Evolutionary conservation across 2,113 vertebrate genomes (phyloP).

Genomic region (Tachuris rubrigastra): DNA sequence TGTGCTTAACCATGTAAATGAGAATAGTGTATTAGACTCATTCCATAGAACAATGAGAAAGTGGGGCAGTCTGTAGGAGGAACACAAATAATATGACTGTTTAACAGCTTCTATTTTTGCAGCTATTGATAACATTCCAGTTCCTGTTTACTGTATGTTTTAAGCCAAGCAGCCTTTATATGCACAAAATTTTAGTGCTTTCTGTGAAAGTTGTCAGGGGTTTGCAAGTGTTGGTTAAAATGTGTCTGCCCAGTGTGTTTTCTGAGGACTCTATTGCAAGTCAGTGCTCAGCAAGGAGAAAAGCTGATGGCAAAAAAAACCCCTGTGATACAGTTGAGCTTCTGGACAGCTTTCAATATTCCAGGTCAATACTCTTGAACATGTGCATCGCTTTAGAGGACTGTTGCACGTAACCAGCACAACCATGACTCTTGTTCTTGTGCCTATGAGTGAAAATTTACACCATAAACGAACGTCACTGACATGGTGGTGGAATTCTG

Average conservation of each 20-base stretch:
- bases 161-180: background rate
- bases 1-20: background rate
- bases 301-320: background rate
- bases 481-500: fast-evolving
- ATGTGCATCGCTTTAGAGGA: fast-evolving
- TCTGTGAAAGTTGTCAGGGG: background rate
- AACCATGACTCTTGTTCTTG: fast-evolving
- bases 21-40: background rate
- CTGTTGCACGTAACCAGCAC: background rate
- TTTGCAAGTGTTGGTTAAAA: background rate
- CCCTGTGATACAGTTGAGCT: no score
- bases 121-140: background rate
- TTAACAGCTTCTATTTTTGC: background rate
- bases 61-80: background rate
- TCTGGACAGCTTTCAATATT: background rate
- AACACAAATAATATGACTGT: background rate
- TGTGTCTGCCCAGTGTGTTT: fast-evolving
- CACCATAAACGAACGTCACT: fast-evolving
- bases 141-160: background rate
- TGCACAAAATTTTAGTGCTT: background rate
- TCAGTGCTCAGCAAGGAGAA: background rate
- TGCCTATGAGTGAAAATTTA: background rate
- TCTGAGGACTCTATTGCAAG: background rate
- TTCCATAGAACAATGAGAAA: background rate
- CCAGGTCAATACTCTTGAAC: no score